Evolutionary conservation across 23 tunicate genomes (phyloP), one percentile per base, ranked within the genome.

Genomic region (Trididemnum nubilum): DNA sequence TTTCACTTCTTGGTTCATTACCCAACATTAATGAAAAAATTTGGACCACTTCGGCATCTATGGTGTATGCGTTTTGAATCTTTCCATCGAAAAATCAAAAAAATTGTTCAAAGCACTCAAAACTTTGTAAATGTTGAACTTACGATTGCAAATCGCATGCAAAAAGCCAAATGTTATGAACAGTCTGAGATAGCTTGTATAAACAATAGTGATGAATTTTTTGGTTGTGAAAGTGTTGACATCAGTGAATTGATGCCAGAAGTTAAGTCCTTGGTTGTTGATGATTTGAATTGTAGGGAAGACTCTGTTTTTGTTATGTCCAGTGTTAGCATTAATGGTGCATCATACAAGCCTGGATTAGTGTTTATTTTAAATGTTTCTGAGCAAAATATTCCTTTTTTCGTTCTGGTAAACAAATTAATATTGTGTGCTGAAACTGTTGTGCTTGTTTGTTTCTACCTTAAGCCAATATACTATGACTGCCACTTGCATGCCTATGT

Each of bases 31-130:
- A 79, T 79, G 22, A 2, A 33, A 34, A 15, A 21, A 54, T 79
- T 26, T 79, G 83, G 83, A 34, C 73, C 83, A 31, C 54, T 79
- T 34, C 52, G 81, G 12, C 35, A 51, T 39, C 18, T 77, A 2
- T 77, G 72, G 83, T 33, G 83, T 30, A 63, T 63, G 83, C 29
- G 73, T 22, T 82, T 82, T 70, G 86, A 82, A 71, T 71, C 78
- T 4, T 82, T 82, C 33, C 86, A 71, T 33, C 29, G 49, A 44
- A 82, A 82, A 82, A 70, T 71, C 1, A 71, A 82, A 67, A 32
- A 31, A 26, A 65, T 81, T 19, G 75, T 38, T 5, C 61, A 26
- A 2, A 71, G 52, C 70, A 25, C 36, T 50, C 78, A 51, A 31
- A 79, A 63, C 33, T 79, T 63, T 60, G 36, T 19, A 79, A 79